A percentile compares a stretch with the other conserved stretches of the same genome.
These are phyloP conservation scores for Oryctes rhinoceros DNA, from an alignment of 1,140 invertebrate species.

Conservation along the genomic window DNA sequence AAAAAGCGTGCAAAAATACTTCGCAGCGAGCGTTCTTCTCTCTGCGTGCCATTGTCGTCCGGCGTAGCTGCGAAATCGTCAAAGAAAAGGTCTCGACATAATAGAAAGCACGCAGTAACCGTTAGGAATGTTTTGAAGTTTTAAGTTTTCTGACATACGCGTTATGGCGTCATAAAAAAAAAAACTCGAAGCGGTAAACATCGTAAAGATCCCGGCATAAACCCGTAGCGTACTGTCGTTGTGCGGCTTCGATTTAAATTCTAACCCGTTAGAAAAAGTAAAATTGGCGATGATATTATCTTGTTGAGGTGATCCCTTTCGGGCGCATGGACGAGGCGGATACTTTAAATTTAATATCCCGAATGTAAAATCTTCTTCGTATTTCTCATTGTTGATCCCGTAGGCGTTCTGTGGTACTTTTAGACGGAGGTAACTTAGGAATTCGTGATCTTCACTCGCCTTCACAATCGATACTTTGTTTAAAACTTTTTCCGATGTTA, in stretches of 20 bases:
- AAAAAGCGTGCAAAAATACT: background rate
- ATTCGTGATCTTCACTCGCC: no score
- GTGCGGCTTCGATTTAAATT: background rate
- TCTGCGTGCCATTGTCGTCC: background rate
- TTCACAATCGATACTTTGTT: no score
- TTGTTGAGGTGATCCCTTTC: background rate
- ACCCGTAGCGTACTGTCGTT: background rate
- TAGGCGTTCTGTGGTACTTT: no score
- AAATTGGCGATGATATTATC: no score
- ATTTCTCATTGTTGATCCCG: no score
- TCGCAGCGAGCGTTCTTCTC: background rate
- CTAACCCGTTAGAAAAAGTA: background rate
- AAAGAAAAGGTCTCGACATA: conserved; percentile 16
- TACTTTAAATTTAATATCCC: no score
- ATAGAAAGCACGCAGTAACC: conserved; percentile 14
- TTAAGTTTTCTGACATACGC: background rate
- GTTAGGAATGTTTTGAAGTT: conserved; percentile 18
- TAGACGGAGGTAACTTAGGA: no score
- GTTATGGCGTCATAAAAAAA: conserved; percentile 13
- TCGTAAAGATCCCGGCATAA: background rate
- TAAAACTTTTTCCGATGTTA: no score
- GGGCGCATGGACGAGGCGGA: background rate
- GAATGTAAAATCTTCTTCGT: no score
- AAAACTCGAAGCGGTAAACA: background rate
- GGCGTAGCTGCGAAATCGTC: background rate